These are phyloP conservation scores for Branchellion lobata DNA, from an alignment of 2,888 invertebrate species.

Conservation along the genomic window DNA sequence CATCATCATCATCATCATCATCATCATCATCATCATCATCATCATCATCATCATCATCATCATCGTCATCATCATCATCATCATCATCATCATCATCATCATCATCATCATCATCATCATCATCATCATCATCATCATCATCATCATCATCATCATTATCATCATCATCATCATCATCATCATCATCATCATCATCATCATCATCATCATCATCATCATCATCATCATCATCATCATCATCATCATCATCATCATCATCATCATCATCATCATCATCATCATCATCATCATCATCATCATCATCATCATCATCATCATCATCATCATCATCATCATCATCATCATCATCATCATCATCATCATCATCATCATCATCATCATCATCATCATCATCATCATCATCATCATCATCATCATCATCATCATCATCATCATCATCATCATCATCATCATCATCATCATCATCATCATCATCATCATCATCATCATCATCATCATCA, in stretches of 20 bases:
- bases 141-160: constrained; percentile 35
- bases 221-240: constrained; percentile 42
- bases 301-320: constrained; percentile 40
- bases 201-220: constrained; percentile 41
- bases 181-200: constrained; percentile 39
- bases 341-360: constrained; percentile 42
- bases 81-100: constrained; percentile 41
- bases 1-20: constrained; percentile 40
- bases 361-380: constrained; percentile 27
- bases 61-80: constrained; percentile 40
- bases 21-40: constrained; percentile 40
- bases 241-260: constrained; percentile 42
- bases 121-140: constrained; percentile 36
- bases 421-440: constrained; percentile 24
- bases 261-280: constrained; percentile 33
- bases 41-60: constrained; percentile 40
- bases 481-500: constrained; percentile 12
- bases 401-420: not conserved
- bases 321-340: constrained; percentile 41
- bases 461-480: constrained; percentile 7
- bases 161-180: constrained; percentile 40
- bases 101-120: constrained; percentile 42
- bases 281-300: constrained; percentile 10
- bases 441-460: constrained; percentile 20
- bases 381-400: not conserved